Conservation (phyloP, 2,113 vertebrate genomes). For the Beaufortia kweichowensis region DNA sequence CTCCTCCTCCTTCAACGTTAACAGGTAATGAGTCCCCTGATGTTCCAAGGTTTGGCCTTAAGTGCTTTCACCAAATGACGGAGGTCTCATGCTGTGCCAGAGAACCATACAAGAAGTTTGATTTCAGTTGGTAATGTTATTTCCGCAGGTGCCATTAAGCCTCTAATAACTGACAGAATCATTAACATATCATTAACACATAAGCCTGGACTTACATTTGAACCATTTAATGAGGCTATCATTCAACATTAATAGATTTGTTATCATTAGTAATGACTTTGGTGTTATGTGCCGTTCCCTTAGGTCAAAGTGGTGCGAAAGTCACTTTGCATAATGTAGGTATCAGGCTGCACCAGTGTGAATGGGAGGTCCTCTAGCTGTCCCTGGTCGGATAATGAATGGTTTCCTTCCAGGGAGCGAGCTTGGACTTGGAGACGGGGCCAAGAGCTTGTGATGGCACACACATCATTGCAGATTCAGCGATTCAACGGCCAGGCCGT, state of each 20-base stretch:
- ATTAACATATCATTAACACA: constrained; percentile 80
- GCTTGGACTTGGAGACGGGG: not conserved
- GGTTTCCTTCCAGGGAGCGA: constrained; percentile 22
- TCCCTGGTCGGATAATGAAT: constrained; percentile 23
- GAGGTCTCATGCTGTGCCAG: constrained; percentile 20
- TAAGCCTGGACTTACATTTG: constrained; percentile 75
- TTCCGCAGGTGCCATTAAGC: constrained; percentile 73
- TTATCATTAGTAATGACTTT: constrained; percentile 73
- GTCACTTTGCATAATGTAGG: constrained; percentile 64
- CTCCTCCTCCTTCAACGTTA: constrained; percentile 45
- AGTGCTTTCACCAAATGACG: constrained; percentile 33
- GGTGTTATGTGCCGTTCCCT: constrained; percentile 71
- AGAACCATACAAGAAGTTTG: constrained; percentile 67
- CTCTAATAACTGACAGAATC: constrained; percentile 74
- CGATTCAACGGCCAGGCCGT: constrained; percentile 9
- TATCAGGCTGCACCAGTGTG: constrained; percentile 45
- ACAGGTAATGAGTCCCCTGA: constrained; percentile 42
- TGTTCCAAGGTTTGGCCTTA: constrained; percentile 6
- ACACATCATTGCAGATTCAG: constrained; percentile 13
- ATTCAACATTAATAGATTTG: constrained; percentile 78
- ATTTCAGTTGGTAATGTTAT: constrained; percentile 64
- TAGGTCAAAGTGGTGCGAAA: constrained; percentile 65
- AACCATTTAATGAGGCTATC: constrained; percentile 79
- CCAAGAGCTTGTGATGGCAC: constrained; percentile 14
- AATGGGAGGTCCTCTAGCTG: constrained; percentile 52